phyloP scores from a whole-genome alignment of 53 echinoderm and acorn worm genomes.

The Hippasteria phrygiana region DNA sequence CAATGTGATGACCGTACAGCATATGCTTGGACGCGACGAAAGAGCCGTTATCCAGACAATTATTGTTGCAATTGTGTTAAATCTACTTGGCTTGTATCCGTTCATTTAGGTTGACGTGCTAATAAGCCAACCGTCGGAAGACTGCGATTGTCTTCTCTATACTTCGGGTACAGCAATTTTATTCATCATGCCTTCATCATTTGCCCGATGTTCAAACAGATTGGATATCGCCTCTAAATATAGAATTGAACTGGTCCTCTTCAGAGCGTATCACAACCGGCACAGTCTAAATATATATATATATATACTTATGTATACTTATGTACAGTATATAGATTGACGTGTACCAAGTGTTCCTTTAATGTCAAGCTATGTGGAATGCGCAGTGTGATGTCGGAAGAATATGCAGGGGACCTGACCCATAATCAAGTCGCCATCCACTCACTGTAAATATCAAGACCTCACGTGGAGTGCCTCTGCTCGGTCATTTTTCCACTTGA shows the following conservation, averaged over 20 bases:
- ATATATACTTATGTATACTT: not conserved
- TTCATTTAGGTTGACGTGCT: no score
- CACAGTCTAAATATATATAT: no score
- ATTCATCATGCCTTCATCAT: no score
- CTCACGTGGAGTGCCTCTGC: constrained; percentile 6
- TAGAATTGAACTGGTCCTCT: not conserved
- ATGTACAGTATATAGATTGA: constrained; percentile 7
- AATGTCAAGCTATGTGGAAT: constrained; percentile 44
- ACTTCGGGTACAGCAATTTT: no score
- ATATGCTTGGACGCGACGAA: not conserved
- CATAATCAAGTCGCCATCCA: not conserved
- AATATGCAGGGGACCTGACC: constrained; percentile 29
- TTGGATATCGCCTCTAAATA: no score
- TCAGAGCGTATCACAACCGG: not conserved
- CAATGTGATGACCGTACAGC: constrained; percentile 20
- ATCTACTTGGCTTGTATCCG: not conserved
- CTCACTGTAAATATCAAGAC: constrained; percentile 5
- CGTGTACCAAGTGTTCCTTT: constrained; percentile 20
- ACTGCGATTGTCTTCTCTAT: no score
- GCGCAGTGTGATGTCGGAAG: constrained; percentile 6
- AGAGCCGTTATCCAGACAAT: constrained; percentile 9
- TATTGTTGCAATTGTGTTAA: not conserved
- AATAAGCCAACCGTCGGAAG: no score
- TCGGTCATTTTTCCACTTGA: not conserved
- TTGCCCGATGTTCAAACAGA: no score